phyloP scores from a whole-genome alignment of 2,113 vertebrate genomes.

The Prionailurus bengalensis region DNA sequence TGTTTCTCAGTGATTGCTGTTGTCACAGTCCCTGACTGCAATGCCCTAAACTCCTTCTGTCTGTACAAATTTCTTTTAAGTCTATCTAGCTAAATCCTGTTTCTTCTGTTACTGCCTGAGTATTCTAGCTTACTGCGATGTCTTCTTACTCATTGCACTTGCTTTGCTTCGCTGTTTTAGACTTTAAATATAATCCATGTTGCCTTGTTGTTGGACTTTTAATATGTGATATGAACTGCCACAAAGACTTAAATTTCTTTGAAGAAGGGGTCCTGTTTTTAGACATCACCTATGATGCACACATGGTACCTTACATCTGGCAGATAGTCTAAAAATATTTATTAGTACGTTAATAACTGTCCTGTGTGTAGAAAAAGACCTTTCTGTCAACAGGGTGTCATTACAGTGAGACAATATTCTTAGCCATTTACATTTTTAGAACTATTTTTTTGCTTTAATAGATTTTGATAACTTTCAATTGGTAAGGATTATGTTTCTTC shows the following conservation, averaged over 20 bases:
- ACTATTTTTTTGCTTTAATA: conserved; percentile 5
- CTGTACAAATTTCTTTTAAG: background rate
- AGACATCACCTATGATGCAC: background rate
- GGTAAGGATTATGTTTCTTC: background rate
- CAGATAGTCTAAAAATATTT: conserved; percentile 8
- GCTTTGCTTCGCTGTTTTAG: background rate
- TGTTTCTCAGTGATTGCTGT: background rate
- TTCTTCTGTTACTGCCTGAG: background rate
- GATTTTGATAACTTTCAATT: conserved; percentile 26
- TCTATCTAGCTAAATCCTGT: background rate
- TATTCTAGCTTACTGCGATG: background rate
- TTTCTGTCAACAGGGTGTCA: background rate
- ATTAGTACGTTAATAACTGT: conserved; percentile 4
- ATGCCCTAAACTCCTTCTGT: background rate
- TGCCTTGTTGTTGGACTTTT: background rate
- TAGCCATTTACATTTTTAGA: background rate
- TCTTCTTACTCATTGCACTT: background rate
- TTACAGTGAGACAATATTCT: background rate
- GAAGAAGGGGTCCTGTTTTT: background rate
- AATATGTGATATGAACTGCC: background rate
- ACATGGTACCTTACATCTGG: background rate
- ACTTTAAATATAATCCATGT: background rate
- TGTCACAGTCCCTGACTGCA: background rate
- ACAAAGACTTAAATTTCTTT: background rate
- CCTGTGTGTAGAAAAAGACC: background rate